Base-by-base conservation (phyloP, 2,113 vertebrate genomes). In the Panthera uncia region DNA sequence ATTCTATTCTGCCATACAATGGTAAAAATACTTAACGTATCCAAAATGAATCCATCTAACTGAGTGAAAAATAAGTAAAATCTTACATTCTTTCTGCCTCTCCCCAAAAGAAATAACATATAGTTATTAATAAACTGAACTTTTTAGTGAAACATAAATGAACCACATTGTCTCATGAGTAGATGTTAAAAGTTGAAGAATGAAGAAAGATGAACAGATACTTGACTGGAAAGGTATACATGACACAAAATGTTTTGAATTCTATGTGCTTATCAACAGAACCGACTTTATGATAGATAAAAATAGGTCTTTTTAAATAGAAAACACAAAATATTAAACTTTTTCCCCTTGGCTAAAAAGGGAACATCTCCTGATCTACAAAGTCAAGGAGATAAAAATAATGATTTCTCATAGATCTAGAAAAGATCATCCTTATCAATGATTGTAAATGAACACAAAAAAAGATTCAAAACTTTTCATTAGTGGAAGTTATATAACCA, bases 291-390 rank as follows among this genome's bases (percentile, higher is more conserved):
- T 55, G 12, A 52, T 69, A 19, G 74, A 10, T 48, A 93, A 88
- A 52, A 41, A 69, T 83, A 1, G 21, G 7, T 65, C 31, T 4
- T 85, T 93, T 93, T 29, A 87, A 92, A 13, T n/a, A 71, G 48
- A 91, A 82, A 79, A 79, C 27, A 86, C 13, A 65, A 33, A 45
- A 80, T 89, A 88, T 38, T 93, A 88, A 97, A 55, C 15, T 48
- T 78, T 55, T 66, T 90, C 2, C 1, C 14, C 21, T 78, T 95
- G 12, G 9, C 27, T 85, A 65, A 52, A 91, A 16, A 29, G 7
- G 18, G 9, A 3, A 2, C 41, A 68, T 65, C 33, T 94, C 29
- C 19, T 87, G 29, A 68, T 38, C 23, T 83, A 31, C 48, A 80
- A 27, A 5, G 18, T 91, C 50, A 78, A 66, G 5, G 21, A 68